Percentiles rank a stretch among this genome's conserved stretches.
These are phyloP conservation scores for Tenebrio molitor DNA, from an alignment of 1,140 invertebrate species.

Conservation along the genomic window DNA sequence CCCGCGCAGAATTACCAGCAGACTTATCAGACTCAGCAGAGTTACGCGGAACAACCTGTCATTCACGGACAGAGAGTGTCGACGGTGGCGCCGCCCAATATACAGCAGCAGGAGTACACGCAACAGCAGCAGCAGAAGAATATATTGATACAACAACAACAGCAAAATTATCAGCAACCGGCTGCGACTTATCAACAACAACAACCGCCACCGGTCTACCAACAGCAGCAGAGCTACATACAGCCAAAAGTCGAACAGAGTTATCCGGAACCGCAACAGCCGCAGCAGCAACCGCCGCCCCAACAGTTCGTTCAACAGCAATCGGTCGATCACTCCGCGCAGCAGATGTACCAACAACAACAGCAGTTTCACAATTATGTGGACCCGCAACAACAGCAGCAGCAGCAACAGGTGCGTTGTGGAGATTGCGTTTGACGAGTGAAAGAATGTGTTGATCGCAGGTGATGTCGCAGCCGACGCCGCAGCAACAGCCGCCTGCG, in stretches of 20 bases:
- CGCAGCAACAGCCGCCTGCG: not conserved
- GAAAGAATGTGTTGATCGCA: too few relatives aligned
- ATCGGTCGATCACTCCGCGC: not conserved
- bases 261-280: conserved; percentile 47
- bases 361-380: conserved; percentile 13
- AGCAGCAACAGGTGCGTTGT: too few relatives aligned
- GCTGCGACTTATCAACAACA: conserved; percentile 64
- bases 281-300: conserved; percentile 45
- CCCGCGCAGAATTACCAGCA: conserved; percentile 44
- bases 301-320: conserved; percentile 50
- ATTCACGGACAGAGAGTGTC: conserved; percentile 2
- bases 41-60: conserved; percentile 22
- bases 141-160: conserved; percentile 42
- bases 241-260: conserved; percentile 10
- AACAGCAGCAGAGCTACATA: conserved; percentile 46
- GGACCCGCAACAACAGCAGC: conserved; percentile 24
- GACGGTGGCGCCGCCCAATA: conserved; percentile 12
- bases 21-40: conserved; percentile 41
- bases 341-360: not conserved
- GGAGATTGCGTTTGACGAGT: too few relatives aligned
- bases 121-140: conserved; percentile 18
- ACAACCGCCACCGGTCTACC: conserved; percentile 59
- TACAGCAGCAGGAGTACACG: conserved; percentile 26
- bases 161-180: conserved; percentile 52
- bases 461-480: too few relatives aligned